Evolutionary conservation across 2,113 vertebrate species (phyloP), one percentile per base, ranked within the genome.

Genomic region (Macrotus californicus): DNA sequence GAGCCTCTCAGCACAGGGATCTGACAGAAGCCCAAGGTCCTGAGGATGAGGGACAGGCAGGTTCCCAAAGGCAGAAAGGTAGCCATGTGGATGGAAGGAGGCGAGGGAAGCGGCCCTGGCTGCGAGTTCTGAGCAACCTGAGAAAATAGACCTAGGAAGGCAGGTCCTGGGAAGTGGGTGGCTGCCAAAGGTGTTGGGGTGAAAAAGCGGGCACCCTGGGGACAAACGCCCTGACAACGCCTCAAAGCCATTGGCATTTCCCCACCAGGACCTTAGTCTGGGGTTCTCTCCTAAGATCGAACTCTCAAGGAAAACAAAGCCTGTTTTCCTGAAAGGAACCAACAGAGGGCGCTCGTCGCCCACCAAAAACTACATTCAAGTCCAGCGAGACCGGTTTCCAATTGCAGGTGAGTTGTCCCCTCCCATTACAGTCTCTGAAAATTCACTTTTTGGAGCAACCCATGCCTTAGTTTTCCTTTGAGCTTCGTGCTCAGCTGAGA

Each of bases 301-400:
- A 48, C 15, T 46, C 59, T 14, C 16, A 52, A 0, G 8, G 89
- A 88, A 91, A 97, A 95, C 41, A 0, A 19, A 87, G 34, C 64
- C 73, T 86, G 66, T 96, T 86, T 95, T 97, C 94, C 77, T 96
- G 70, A 80, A 80, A 3, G 5, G 2, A 91, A 87, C 92, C 89
- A 89, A 96, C 54, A 98, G 97, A 97, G 95, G 98, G 95, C 75
- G 61, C 91, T 96, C 36, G 88, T 91, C 66, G 83, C 64, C 93
- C 67, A 94, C 91, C 34, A 48, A 36, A 52, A 94, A 31, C 77
- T 56, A n/a, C 56, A 7, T 13, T 41, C 6, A 80, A 81, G 2
- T 1, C 4, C 43, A 2, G 1, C 64, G 14, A 80, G 83, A 8
- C 4, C 36, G 0, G 34, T 46, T 86, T 50, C 31, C 50, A 6